Evolutionary conservation across 1,140 invertebrate species (phyloP).

Genomic region (Frieseomelitta varia): DNA sequence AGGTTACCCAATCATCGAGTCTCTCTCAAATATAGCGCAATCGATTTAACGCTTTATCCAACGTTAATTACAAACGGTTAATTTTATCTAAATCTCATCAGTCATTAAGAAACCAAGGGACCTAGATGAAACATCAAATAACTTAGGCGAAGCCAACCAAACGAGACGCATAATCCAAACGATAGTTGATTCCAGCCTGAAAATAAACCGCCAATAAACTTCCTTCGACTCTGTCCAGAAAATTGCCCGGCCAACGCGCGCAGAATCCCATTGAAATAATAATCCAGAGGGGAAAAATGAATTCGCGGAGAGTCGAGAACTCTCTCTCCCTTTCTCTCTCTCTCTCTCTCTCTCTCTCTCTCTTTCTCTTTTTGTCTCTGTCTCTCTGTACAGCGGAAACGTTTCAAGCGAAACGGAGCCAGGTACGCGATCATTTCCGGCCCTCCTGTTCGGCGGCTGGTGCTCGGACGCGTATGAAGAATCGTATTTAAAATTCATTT

Average conservation of each 20-base stretch:
- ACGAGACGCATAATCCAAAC: neutral
- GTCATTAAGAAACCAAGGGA: neutral
- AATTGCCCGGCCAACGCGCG: neutral
- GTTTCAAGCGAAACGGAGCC: neutral
- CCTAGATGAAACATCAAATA: neutral
- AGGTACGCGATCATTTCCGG: conserved; percentile 27
- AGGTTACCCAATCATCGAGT: no score
- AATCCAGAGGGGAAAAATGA: conserved; percentile 4
- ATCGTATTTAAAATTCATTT: conserved; percentile 44
- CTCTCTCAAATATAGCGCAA: no score
- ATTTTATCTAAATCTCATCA: no score
- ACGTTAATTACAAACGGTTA: no score
- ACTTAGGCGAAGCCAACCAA: no score
- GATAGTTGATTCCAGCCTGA: neutral
- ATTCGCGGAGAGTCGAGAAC: neutral
- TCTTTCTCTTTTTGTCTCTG: neutral
- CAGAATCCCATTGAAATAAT: conserved; percentile 3
- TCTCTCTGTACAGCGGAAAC: neutral
- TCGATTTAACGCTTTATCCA: no score
- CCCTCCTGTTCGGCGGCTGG: neutral
- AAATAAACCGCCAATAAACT: no score
- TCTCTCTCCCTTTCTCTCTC: no score
- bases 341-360: no score
- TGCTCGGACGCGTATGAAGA: conserved; percentile 6
- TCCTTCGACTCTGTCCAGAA: neutral